Conservation (phyloP, 2,888 invertebrate species). For the Druceiella hillmani region DNA sequence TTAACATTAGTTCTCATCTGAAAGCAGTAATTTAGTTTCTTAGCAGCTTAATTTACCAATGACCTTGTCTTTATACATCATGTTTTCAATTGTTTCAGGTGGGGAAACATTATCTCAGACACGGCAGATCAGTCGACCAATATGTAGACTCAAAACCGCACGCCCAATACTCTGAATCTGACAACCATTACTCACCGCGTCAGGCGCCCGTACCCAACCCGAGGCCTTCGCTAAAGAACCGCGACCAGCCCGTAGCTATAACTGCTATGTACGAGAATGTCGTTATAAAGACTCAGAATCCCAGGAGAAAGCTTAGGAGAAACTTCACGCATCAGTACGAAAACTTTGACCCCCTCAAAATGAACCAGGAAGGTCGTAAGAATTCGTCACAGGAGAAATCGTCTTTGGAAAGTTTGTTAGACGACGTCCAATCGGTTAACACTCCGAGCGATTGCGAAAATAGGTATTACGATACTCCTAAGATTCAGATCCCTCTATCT, state of each 20-base stretch:
- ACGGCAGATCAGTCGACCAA: constrained; percentile 71
- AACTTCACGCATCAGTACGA: constrained; percentile 56
- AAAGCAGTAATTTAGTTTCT: too few relatives aligned
- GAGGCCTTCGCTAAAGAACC: constrained; percentile 41
- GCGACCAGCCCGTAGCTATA: constrained; percentile 64
- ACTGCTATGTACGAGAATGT: constrained; percentile 70
- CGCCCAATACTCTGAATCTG: constrained; percentile 52
- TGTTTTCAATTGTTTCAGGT: constrained; percentile 39
- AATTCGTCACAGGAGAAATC: constrained; percentile 50
- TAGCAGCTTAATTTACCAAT: too few relatives aligned
- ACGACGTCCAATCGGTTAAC: constrained; percentile 50
- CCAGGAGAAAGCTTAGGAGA: constrained; percentile 62
- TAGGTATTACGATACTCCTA: constrained; percentile 38
- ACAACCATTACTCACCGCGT: constrained; percentile 42
- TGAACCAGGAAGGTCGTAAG: constrained; percentile 40
- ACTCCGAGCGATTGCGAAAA: constrained; percentile 45
- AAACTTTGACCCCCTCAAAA: constrained; percentile 50
- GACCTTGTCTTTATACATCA: too few relatives aligned
- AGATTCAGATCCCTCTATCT: constrained; percentile 63
- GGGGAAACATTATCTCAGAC: constrained; percentile 55
- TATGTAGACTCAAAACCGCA: constrained; percentile 68
- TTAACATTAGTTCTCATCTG: too few relatives aligned
- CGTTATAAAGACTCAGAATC: constrained; percentile 66
- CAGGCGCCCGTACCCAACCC: constrained; percentile 44
- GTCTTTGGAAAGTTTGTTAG: constrained; percentile 56